Conservation (phyloP, 2,113 vertebrate species). For the Ranitomeya imitator region DNA sequence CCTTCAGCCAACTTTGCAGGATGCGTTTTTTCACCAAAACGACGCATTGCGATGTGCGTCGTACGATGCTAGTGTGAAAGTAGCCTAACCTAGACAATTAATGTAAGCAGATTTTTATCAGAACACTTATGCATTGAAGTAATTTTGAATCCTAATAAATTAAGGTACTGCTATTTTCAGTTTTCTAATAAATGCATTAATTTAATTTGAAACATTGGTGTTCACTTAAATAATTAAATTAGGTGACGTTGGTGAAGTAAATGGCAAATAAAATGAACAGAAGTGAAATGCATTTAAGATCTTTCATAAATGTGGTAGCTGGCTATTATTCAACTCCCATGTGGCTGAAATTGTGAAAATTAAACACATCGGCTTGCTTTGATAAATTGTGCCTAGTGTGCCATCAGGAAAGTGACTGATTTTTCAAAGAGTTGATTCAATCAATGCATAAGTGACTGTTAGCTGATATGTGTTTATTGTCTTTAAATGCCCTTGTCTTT, state of each 20-base stretch:
- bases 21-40: no score
- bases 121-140: no score
- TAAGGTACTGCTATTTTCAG: no score
- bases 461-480: conserved; percentile 1
- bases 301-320: not conserved
- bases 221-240: not conserved
- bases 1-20: no score
- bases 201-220: not conserved
- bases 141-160: no score
- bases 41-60: no score
- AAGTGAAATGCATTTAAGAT: not conserved
- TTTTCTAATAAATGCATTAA: no score
- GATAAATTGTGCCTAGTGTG: not conserved
- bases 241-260: not conserved
- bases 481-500: not conserved
- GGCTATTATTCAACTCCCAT: not conserved
- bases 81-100: no score
- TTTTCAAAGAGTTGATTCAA: conserved; percentile 15
- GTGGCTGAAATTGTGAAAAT: not conserved
- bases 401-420: not conserved
- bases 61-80: no score
- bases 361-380: not conserved
- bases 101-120: no score
- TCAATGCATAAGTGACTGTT: not conserved
- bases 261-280: not conserved